phyloP scores from a whole-genome alignment of 2,797 vertebrate genomes.

The Setipinna tenuifilis region DNA sequence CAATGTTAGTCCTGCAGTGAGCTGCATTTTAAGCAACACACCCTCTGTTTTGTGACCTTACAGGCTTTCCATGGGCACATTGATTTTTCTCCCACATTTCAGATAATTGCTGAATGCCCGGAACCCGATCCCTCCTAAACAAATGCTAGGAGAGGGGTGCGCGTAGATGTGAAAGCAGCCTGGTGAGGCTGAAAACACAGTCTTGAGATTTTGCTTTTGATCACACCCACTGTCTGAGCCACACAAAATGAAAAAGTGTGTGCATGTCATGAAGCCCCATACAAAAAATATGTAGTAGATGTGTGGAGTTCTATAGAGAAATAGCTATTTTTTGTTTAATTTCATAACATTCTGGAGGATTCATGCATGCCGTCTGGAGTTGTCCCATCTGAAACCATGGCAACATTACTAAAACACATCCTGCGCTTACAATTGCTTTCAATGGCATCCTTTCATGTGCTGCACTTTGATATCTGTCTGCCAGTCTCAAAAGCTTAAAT shows the following conservation, averaged over 20 bases:
- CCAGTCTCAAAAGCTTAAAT: not conserved
- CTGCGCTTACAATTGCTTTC: not conserved
- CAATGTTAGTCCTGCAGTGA: conserved; percentile 21
- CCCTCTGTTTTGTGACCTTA: conserved; percentile 78
- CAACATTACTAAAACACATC: not conserved
- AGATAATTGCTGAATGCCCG: conserved; percentile 86
- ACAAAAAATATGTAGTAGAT: not conserved
- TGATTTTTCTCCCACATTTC: conserved; percentile 89
- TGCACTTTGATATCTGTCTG: conserved; percentile 17
- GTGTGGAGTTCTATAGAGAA: not conserved
- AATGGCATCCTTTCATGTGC: conserved; percentile 22
- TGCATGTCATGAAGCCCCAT: not conserved
- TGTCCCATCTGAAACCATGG: conserved; percentile 28
- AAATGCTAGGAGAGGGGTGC: conserved; percentile 68
- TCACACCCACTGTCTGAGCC: not conserved
- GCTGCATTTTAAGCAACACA: conserved; percentile 65
- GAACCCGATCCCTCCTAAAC: conserved; percentile 85
- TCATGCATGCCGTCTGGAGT: not conserved
- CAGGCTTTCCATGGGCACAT: conserved; percentile 77
- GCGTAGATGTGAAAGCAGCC: conserved; percentile 69
- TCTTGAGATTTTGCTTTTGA: not conserved
- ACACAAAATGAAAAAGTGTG: not conserved
- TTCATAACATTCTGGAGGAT: conserved; percentile 11
- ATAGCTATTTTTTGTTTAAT: not conserved
- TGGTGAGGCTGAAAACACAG: not conserved